These are phyloP conservation scores for Grus americana DNA, from an alignment of 2,113 vertebrate species.

Conservation along the genomic window DNA sequence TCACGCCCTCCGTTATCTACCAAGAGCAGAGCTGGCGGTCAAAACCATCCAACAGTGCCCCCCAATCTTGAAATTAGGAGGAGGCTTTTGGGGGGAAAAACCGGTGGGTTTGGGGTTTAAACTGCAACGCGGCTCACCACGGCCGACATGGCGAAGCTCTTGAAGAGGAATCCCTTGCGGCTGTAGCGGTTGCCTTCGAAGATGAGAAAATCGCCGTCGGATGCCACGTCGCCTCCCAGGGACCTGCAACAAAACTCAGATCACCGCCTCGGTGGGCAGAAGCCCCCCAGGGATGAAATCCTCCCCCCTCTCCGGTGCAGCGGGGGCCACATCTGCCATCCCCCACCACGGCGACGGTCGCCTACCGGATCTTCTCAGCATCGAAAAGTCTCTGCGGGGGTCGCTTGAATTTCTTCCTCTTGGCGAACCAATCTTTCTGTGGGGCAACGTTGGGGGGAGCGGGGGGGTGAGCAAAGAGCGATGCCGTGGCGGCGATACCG, in stretches of 20 bases:
- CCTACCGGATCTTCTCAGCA: constrained; percentile 92
- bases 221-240: constrained; percentile 90
- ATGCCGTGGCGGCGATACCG: rapidly evolving
- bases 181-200: constrained; percentile 97
- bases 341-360: rapidly evolving
- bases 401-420: constrained; percentile 93
- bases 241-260: constrained; percentile 73
- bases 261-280: neutral
- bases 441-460: neutral
- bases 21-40: rapidly evolving
- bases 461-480: rapidly evolving
- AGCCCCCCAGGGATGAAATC: neutral
- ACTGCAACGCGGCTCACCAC: constrained; percentile 79
- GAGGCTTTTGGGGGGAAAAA: rapidly evolving
- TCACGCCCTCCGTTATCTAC: constrained; percentile 95
- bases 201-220: constrained; percentile 95
- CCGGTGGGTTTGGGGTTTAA: rapidly evolving
- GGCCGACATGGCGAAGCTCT: constrained; percentile 96
- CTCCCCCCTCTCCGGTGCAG: no score
- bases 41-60: neutral
- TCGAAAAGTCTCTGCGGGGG: constrained; percentile 91
- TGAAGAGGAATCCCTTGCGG: constrained; percentile 96
- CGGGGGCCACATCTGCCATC: rapidly evolving
- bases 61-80: no score
- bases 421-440: constrained; percentile 96